Percentiles rank a stretch among this genome's conserved stretches.
Conservation (phyloP, 2,888 invertebrate species). For the Agrochola circellaris region DNA sequence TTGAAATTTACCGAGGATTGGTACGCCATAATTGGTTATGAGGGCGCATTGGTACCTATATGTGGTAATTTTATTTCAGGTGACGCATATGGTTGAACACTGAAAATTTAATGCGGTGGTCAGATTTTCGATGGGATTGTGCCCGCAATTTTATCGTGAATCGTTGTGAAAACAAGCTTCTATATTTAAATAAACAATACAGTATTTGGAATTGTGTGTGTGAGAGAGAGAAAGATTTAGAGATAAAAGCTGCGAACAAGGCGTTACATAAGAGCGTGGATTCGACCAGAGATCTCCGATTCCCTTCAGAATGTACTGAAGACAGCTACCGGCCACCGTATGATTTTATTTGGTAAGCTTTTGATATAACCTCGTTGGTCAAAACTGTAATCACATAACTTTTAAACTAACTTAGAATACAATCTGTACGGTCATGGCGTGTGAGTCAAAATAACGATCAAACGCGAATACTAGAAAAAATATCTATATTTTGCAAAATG, state of each 20-base stretch:
- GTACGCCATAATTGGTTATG: constrained; percentile 52
- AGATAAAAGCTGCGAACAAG: background rate
- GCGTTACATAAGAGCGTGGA: background rate
- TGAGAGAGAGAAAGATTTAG: background rate
- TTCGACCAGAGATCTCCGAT: background rate
- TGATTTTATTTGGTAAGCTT: background rate
- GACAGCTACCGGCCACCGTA: too few relatives aligned
- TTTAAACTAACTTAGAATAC: background rate
- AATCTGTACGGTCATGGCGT: constrained; percentile 52
- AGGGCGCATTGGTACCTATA: constrained; percentile 41
- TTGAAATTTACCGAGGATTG: constrained; percentile 65
- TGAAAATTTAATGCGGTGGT: constrained; percentile 47
- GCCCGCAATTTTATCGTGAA: constrained; percentile 19
- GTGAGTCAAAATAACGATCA: background rate
- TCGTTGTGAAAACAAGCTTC: constrained; percentile 14
- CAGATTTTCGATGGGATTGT: constrained; percentile 37
- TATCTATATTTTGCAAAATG: constrained; percentile 44
- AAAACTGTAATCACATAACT: background rate
- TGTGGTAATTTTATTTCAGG: constrained; percentile 40
- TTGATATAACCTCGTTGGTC: background rate
- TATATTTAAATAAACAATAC: constrained; percentile 33
- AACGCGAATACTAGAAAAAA: background rate
- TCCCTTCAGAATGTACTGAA: background rate
- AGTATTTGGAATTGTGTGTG: background rate
- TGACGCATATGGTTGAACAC: constrained; percentile 29